A percentile compares a stretch with the other conserved stretches of the same genome.
These are phyloP conservation scores for Acrobasis suavella DNA, from an alignment of 2,888 invertebrate species.

Conservation along the genomic window DNA sequence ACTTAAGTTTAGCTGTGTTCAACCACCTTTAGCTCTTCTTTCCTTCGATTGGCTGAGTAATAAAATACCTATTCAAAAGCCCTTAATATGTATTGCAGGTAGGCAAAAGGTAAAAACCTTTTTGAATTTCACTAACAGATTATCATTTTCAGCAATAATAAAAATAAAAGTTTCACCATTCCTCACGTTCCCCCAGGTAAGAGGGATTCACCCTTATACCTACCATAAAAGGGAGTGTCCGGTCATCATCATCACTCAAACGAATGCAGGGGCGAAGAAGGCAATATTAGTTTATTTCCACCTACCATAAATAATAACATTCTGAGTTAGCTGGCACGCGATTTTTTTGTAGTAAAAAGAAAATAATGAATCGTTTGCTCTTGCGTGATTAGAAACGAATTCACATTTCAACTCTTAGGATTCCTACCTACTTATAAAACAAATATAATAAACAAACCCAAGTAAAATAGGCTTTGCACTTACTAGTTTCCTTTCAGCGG, in stretches of 20 bases:
- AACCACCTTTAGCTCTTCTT: too few species aligned
- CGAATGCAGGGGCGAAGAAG: constrained; percentile 51
- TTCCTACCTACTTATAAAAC: too few species aligned
- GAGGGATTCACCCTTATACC: constrained; percentile 64
- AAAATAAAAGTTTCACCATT: constrained; percentile 35
- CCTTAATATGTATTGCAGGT: too few species aligned
- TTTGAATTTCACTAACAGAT: neutral
- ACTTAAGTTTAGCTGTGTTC: too few species aligned
- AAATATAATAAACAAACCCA: too few species aligned
- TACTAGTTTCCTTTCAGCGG: too few species aligned
- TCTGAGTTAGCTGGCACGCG: constrained; percentile 39
- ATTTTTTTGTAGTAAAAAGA: constrained; percentile 12
- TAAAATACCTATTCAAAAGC: too few species aligned
- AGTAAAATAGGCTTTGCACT: too few species aligned
- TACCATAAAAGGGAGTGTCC: constrained; percentile 64
- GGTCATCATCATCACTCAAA: constrained; percentile 64
- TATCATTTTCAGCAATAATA: neutral
- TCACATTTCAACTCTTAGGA: neutral
- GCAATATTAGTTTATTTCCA: constrained; percentile 55
- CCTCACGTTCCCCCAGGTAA: constrained; percentile 41
- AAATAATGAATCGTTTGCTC: neutral
- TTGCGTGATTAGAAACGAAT: too few species aligned
- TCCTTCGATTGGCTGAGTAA: too few species aligned
- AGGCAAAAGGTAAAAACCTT: neutral
- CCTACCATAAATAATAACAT: constrained; percentile 46